Conservation (phyloP, 2,888 invertebrate genomes). For the Cheilosia impressa region DNA sequence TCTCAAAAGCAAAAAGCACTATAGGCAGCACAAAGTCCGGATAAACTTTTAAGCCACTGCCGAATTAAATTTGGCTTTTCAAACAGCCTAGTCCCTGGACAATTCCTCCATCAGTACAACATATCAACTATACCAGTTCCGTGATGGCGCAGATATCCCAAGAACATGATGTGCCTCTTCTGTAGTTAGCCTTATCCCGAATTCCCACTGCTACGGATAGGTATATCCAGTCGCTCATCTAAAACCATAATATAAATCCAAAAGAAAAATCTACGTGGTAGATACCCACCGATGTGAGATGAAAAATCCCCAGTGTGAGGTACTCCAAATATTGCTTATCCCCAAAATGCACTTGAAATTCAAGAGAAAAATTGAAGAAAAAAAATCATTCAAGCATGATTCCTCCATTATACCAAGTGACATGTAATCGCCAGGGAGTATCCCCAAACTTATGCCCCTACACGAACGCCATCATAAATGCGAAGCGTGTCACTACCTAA, state of each 20-base stretch:
- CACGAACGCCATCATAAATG: conserved; percentile 40
- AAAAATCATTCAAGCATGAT: conserved; percentile 24
- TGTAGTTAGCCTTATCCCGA: conserved; percentile 2
- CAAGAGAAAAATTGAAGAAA: neutral
- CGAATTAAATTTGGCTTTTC: conserved; percentile 1
- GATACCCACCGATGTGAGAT: neutral
- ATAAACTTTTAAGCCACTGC: conserved; percentile 4
- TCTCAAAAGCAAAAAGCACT: neutral
- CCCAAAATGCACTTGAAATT: conserved; percentile 5
- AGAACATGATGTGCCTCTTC: conserved; percentile 12
- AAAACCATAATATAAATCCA: conserved; percentile 1
- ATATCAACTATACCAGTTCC: neutral
- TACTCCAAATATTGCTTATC: conserved; percentile 1
- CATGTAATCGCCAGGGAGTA: conserved; percentile 59
- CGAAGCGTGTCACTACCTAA: conserved; percentile 25
- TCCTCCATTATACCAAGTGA: conserved; percentile 56
- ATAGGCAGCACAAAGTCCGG: neutral
- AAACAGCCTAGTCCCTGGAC: conserved; percentile 6
- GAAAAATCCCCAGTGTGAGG: conserved; percentile 16
- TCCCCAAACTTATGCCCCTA: conserved; percentile 2
- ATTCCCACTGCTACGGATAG: conserved; percentile 10
- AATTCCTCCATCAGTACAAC: conserved; percentile 1
- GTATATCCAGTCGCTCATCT: conserved; percentile 4
- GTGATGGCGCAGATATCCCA: neutral
- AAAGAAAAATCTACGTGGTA: conserved; percentile 23